Evolutionary conservation across 2,888 invertebrate species (phyloP), one percentile per base, ranked within the genome.

Genomic region (Tipula vernalis): DNA sequence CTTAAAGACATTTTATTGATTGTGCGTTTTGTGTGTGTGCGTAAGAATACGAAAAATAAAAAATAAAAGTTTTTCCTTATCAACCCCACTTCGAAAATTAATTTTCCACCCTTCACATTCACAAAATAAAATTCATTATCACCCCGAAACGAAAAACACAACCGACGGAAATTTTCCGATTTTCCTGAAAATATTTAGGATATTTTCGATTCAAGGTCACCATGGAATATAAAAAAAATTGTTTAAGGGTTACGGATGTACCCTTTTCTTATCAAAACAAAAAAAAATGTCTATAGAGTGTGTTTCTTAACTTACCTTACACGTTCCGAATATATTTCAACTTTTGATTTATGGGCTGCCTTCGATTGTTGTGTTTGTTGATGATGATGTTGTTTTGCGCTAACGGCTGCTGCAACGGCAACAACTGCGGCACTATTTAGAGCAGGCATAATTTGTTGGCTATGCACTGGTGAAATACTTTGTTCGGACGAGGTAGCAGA

Each of bases 261-360:
- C 71, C 71, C 71, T 71, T 71, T 71, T 10, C 2, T 3, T 71
- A 71, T n/a, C 12, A n/a, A n/a, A 42, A 42, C 10, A 42, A 8
- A 6, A 8, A 42, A 10, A 3, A 8, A 42, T 42, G 42, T 42
- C 2, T 51, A 15, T 51, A 8, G 28, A 13, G 71, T 18, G n/a
- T 51, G 28, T 71, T 28, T 85, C 36, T 86, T 86, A 86, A 92
- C 95, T 95, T 90, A 97, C 96, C 96, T 94, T 91, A 95, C 94
- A 90, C 95, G 93, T 90, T 96, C 96, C 87, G 96, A 95, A 90
- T 96, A 94, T 89, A 96, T 93, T 90, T 97, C 96, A 88, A 95
- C 93, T 91, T 95, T 96, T 89, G 94, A 94, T 92, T 95, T 95
- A 92, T 95, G 95, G 95, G 91, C 88, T 91, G 86, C 12, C 85